Conservation (phyloP, 2,113 vertebrate genomes). For the Copsychus sechellarum region DNA sequence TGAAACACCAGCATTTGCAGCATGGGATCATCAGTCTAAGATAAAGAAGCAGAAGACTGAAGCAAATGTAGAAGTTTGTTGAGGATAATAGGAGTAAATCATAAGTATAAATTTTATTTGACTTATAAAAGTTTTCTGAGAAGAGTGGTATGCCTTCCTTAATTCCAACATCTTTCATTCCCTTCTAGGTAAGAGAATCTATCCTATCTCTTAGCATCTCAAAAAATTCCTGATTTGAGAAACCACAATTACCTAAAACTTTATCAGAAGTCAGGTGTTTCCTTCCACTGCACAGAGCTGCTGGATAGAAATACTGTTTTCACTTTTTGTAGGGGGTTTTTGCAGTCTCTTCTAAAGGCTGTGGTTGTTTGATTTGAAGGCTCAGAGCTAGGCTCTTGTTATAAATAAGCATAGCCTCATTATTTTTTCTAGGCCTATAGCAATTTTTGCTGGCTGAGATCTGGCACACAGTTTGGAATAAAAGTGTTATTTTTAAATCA, state of each 20-base stretch:
- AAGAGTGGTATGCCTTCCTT: background rate
- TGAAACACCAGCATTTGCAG: background rate
- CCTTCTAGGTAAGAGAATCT: background rate
- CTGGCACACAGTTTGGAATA: background rate
- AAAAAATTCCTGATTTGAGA: background rate
- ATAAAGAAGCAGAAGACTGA: background rate
- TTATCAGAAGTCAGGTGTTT: background rate
- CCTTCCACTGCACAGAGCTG: background rate
- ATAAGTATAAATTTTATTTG: background rate
- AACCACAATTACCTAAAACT: background rate
- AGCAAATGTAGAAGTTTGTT: background rate
- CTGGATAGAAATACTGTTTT: background rate
- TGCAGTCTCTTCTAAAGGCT: background rate
- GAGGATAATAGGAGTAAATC: background rate
- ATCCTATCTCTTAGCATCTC: background rate
- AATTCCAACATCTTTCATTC: background rate
- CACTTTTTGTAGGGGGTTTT: background rate
- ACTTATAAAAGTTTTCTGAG: background rate
- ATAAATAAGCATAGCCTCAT: background rate
- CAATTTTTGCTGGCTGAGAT: background rate
- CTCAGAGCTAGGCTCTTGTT: background rate
- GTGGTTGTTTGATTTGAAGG: background rate
- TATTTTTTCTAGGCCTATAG: background rate
- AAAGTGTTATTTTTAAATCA: background rate
- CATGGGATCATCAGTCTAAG: background rate